These are phyloP conservation scores for Drosophila colorata DNA, from an alignment of 2,888 invertebrate species.

Conservation along the genomic window DNA sequence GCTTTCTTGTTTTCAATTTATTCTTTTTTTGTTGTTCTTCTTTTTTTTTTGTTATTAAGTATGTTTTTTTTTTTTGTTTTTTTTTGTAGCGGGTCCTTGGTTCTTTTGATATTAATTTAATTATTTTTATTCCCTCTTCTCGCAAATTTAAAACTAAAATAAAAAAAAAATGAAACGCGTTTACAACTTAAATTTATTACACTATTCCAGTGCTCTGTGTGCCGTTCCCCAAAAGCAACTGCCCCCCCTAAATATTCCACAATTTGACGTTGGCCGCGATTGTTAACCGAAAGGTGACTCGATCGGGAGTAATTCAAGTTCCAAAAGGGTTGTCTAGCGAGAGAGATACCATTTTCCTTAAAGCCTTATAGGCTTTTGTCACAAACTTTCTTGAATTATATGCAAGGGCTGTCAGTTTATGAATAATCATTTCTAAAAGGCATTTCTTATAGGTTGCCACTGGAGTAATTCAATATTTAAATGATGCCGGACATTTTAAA, in stretches of 20 bases:
- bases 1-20: not conserved
- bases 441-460: no score
- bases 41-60: not conserved
- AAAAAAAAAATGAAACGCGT: conserved; percentile 6
- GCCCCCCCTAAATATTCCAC: not conserved
- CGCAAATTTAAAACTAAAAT: not conserved
- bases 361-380: no score
- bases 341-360: no score
- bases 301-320: not conserved
- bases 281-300: not conserved
- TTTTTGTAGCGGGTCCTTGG: not conserved
- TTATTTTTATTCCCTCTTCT: not conserved
- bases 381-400: no score
- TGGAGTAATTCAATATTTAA: no score
- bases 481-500: no score
- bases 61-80: no score
- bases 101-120: not conserved
- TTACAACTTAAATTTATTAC: conserved; percentile 31
- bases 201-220: conserved; percentile 26
- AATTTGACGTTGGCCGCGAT: not conserved
- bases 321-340: no score
- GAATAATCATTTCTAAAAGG: no score
- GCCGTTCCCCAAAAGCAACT: conserved; percentile 33
- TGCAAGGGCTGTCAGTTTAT: no score
- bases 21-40: no score